Evolutionary conservation across 2,113 vertebrate species (phyloP).

Genomic region (Pteronura brasiliensis): DNA sequence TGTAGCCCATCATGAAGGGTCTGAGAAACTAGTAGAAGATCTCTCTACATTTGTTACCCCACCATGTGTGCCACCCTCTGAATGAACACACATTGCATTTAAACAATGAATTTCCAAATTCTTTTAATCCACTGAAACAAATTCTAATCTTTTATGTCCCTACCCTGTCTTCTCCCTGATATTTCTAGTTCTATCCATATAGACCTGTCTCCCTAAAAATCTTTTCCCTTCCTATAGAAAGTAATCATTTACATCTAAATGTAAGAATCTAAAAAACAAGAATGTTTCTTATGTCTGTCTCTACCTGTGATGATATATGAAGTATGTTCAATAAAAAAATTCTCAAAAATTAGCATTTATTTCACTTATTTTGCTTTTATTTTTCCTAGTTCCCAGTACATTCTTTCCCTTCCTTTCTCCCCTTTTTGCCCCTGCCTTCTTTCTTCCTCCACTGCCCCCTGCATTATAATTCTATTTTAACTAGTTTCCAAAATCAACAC

Average conservation of each 20-base stretch:
- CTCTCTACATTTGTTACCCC: background rate
- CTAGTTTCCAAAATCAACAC: slow-evolving; percentile 50
- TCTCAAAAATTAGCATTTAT: background rate
- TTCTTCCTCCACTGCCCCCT: background rate
- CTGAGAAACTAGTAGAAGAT: background rate
- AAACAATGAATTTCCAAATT: background rate
- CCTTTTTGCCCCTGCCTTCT: background rate
- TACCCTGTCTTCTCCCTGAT: background rate
- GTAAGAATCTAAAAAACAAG: slow-evolving; percentile 39
- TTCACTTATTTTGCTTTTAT: background rate
- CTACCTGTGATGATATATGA: slow-evolving; percentile 7
- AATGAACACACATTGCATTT: background rate
- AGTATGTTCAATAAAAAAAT: slow-evolving; percentile 67
- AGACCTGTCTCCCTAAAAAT: background rate
- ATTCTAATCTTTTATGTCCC: background rate
- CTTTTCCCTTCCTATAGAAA: background rate
- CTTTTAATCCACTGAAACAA: background rate
- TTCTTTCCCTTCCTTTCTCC: background rate
- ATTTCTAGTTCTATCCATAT: background rate
- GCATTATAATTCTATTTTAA: slow-evolving; percentile 58
- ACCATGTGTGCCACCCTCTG: background rate
- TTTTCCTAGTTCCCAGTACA: background rate
- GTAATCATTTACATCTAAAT: slow-evolving; percentile 42
- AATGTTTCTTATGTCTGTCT: slow-evolving; percentile 57
- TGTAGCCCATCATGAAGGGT: background rate